Conservation (phyloP, 23 tunicate species). For the Trididemnum miniatum region DNA sequence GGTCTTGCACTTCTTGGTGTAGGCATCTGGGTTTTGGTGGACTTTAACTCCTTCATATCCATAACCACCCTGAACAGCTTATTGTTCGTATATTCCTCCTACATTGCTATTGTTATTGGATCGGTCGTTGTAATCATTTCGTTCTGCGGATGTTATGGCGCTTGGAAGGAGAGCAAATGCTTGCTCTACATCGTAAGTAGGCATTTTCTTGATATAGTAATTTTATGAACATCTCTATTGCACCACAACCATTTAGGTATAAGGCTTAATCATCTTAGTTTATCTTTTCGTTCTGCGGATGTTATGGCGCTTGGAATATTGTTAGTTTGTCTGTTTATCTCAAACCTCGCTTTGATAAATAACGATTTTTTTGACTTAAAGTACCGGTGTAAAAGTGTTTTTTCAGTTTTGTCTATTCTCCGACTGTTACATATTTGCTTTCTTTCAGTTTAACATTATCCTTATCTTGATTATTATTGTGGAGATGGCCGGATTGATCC, state of each 20-base stretch:
- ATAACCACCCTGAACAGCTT: background rate
- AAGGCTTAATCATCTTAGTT: too few species aligned
- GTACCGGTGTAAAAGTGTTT: too few species aligned
- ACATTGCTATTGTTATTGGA: slow-evolving; percentile 52
- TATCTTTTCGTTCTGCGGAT: slow-evolving; percentile 38
- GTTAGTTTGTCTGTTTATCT: too few species aligned
- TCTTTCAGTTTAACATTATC: slow-evolving; percentile 18
- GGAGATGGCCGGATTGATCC: slow-evolving; percentile 43
- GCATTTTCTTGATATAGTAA: background rate
- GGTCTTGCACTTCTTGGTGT: slow-evolving; percentile 37
- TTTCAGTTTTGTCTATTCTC: too few species aligned
- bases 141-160: slow-evolving; percentile 42
- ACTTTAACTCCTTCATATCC: slow-evolving; percentile 19
- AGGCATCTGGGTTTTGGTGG: slow-evolving; percentile 50
- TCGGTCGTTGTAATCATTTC: slow-evolving; percentile 11
- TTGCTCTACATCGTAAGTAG: slow-evolving; percentile 30
- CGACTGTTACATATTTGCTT: too few species aligned
- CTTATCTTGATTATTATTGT: slow-evolving; percentile 45
- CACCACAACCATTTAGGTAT: too few species aligned
- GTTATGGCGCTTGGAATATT: slow-evolving; percentile 53
- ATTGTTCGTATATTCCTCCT: slow-evolving; percentile 15
- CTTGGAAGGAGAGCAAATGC: slow-evolving; percentile 55
- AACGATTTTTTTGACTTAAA: too few species aligned
- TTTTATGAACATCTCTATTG: too few species aligned
- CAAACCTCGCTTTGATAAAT: too few species aligned